These are phyloP conservation scores for Anthonomus grandis DNA, from an alignment of 1,140 invertebrate genomes.

Conservation along the genomic window DNA sequence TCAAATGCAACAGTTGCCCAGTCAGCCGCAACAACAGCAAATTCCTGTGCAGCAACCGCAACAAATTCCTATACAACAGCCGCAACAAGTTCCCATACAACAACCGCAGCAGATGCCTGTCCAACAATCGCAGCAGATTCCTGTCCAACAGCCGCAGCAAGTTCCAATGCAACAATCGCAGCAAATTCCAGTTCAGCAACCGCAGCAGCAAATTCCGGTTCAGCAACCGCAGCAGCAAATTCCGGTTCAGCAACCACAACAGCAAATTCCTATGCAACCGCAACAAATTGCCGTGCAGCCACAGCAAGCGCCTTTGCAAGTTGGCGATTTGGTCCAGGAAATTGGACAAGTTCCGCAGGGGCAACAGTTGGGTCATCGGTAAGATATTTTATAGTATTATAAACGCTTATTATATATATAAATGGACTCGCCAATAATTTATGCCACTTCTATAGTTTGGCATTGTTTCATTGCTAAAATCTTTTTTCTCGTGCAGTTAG, in stretches of 20 bases:
- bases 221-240: constrained; percentile 37
- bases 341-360: constrained; percentile 11
- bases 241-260: constrained; percentile 16
- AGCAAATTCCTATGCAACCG: constrained; percentile 5
- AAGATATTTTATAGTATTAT: constrained; percentile 8
- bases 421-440: background rate
- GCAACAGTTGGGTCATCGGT: constrained; percentile 26
- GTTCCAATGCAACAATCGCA: too few species aligned
- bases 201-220: constrained; percentile 31
- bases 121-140: background rate
- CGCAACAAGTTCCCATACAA: constrained; percentile 16
- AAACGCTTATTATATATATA: too few species aligned
- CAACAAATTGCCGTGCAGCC: constrained; percentile 29
- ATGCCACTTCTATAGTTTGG: too few species aligned
- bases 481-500: too few species aligned
- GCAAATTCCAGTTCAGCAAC: constrained; percentile 32
- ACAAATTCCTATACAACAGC: constrained; percentile 40
- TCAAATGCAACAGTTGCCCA: constrained; percentile 30
- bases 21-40: constrained; percentile 15
- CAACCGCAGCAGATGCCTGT: constrained; percentile 7
- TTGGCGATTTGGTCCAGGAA: background rate
- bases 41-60: constrained; percentile 17
- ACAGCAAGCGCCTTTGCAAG: constrained; percentile 21
- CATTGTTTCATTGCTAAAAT: too few species aligned
- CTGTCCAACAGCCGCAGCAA: constrained; percentile 25